These are phyloP conservation scores for Ptychodera flava DNA, from an alignment of 35 echinoderm and acorn worm genomes.

Conservation along the genomic window DNA sequence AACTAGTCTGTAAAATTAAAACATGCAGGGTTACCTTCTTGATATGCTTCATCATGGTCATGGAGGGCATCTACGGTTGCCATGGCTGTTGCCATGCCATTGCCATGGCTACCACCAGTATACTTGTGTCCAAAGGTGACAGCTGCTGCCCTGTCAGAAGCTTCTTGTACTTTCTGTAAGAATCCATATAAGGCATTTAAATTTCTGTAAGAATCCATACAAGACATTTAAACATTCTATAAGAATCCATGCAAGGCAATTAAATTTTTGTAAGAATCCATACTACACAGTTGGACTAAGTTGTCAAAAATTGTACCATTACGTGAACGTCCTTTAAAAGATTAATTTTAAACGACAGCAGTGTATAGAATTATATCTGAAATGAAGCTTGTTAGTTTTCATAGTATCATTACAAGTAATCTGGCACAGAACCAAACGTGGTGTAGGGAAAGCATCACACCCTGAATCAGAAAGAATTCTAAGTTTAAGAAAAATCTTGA, in stretches of 20 bases:
- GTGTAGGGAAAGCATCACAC: too few relatives aligned
- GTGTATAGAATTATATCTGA: too few relatives aligned
- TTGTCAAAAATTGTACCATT: too few relatives aligned
- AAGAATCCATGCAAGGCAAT: neutral
- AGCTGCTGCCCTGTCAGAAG: slow-evolving; percentile 80
- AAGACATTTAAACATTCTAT: neutral
- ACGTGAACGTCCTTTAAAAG: too few relatives aligned
- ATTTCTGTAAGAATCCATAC: neutral
- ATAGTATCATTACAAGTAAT: too few relatives aligned
- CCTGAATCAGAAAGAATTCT: too few relatives aligned
- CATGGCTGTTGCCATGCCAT: slow-evolving; percentile 49
- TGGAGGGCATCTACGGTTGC: slow-evolving; percentile 82
- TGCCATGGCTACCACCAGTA: slow-evolving; percentile 25
- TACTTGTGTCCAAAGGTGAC: slow-evolving; percentile 80
- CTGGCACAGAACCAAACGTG: too few relatives aligned
- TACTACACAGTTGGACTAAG: neutral
- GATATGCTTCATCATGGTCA: slow-evolving; percentile 79
- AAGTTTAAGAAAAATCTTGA: neutral
- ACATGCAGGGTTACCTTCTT: slow-evolving; percentile 60
- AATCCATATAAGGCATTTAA: neutral
- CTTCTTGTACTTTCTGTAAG: slow-evolving; percentile 85
- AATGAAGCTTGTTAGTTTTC: too few relatives aligned
- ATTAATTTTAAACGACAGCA: too few relatives aligned
- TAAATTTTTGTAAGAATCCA: neutral
- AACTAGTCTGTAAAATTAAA: too few relatives aligned